These are phyloP conservation scores for Yponomeuta malinellus DNA, from an alignment of 2,888 invertebrate genomes.

Conservation along the genomic window DNA sequence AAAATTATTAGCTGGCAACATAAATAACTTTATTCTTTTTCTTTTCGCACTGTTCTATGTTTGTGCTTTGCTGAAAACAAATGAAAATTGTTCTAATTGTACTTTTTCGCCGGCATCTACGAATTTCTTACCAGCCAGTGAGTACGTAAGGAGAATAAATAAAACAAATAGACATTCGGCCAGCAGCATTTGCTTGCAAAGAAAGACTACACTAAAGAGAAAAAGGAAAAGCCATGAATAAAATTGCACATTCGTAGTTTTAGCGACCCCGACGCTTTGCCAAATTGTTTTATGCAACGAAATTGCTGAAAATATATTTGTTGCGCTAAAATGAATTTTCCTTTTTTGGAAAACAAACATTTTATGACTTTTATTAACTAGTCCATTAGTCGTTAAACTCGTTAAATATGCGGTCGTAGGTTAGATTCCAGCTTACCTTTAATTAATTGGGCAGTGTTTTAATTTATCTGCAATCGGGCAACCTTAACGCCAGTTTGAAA, in stretches of 20 bases:
- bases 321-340: not conserved
- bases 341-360: not conserved
- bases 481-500: too few species aligned
- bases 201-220: not conserved
- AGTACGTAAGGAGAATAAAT: not conserved
- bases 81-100: not conserved
- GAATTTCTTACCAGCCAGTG: not conserved
- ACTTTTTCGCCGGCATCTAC: not conserved
- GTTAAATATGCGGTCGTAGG: too few species aligned
- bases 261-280: constrained; percentile 2
- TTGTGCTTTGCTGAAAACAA: not conserved
- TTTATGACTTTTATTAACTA: not conserved
- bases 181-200: constrained; percentile 2
- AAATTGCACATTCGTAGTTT: not conserved
- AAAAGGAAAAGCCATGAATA: constrained; percentile 8
- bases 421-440: too few species aligned
- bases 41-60: not conserved
- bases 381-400: too few species aligned
- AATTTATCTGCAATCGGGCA: too few species aligned
- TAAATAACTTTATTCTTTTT: not conserved
- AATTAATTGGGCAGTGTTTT: too few species aligned
- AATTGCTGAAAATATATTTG: not conserved
- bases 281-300: constrained; percentile 9
- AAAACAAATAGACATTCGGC: not conserved
- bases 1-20: not conserved